phyloP scores from a whole-genome alignment of 1,140 invertebrate genomes.

The Conus betulinus region DNA sequence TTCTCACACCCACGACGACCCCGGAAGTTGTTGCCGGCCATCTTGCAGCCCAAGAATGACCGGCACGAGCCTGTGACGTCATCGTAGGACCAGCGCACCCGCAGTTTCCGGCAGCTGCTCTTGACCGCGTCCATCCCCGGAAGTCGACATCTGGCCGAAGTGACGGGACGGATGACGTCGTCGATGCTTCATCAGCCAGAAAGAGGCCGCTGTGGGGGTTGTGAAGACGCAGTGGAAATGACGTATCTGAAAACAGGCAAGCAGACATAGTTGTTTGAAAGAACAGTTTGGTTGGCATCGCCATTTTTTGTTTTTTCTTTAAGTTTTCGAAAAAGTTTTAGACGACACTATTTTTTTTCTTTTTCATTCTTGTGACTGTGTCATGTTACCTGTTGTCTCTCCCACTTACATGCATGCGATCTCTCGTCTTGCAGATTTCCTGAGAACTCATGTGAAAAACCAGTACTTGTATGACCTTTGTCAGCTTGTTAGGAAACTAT shows the following conservation, averaged over 20 bases:
- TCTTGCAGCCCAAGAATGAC: slow-evolving; percentile 51
- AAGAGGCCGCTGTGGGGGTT: slow-evolving; percentile 26
- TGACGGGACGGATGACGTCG: slow-evolving; percentile 24
- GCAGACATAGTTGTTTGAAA: too few species aligned
- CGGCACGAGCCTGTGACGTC: slow-evolving; percentile 49
- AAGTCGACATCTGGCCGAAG: background rate
- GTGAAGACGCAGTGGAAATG: background rate
- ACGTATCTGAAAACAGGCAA: background rate
- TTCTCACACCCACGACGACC: slow-evolving; percentile 50
- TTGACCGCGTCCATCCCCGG: slow-evolving; percentile 35
- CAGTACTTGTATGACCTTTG: too few species aligned
- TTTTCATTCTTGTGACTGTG: too few species aligned
- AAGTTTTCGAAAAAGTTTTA: too few species aligned
- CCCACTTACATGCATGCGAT: too few species aligned
- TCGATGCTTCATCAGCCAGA: slow-evolving; percentile 16
- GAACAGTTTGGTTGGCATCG: too few species aligned
- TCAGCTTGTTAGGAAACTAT: too few species aligned
- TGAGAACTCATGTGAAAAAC: too few species aligned
- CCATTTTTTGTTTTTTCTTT: too few species aligned
- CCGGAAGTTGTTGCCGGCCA: slow-evolving; percentile 53
- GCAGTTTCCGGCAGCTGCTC: slow-evolving; percentile 42
- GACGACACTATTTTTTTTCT: too few species aligned
- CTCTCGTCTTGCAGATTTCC: too few species aligned
- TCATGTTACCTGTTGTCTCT: too few species aligned
- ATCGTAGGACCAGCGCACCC: slow-evolving; percentile 53